Base-by-base conservation (phyloP, 2,888 invertebrate genomes). In the Eupithecia dodoneata region DNA sequence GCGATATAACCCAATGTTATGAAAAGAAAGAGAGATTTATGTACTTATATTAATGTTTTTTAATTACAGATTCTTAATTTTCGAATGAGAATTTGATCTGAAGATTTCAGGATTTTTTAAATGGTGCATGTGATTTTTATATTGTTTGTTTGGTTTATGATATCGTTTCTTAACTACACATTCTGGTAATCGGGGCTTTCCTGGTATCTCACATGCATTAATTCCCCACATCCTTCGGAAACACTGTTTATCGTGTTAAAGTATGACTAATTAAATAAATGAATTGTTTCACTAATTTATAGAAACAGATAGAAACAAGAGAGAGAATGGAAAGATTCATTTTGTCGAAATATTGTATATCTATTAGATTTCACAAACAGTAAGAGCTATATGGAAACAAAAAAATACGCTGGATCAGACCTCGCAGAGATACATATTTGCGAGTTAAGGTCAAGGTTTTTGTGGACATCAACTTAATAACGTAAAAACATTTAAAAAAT, bases 161-260 rank as follows among this genome's bases (percentile, higher is more conserved):
- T 66, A 66, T 42, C 42, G 15, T 66, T 30, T n/a, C 41, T 66
- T 15, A 12, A 4, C 9, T 45, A 44, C 45, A 44, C 7, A 7
- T 42, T 69, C 4, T 13, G 30, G 10, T 47, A 47, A 70, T 70
- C 70, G 70, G 70, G 70, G 70, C 18, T 70, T 70, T 70, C 47
- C 70, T 70, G 70, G 18, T 70, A 70, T 70, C 70, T 45, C 15
- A 6, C 15, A 42, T 66, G 9, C 66, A 70, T 30, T 69, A 44
- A 65, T 18, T 52, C 18, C 18, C 41, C 41, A 71, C 52, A 70
- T 70, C 70, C 70, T 65, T 18, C 10, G 47, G 18, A 70, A 70
- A 47, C 47, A 47, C 47, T 70, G 44, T n/a, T 45, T 44, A 45
- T 66, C 66, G 7, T 42, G 30, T 12, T 41, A 7, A 66, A 15